phyloP scores from a whole-genome alignment of 2,888 invertebrate genomes.

The Drosophila vallismaia region DNA sequence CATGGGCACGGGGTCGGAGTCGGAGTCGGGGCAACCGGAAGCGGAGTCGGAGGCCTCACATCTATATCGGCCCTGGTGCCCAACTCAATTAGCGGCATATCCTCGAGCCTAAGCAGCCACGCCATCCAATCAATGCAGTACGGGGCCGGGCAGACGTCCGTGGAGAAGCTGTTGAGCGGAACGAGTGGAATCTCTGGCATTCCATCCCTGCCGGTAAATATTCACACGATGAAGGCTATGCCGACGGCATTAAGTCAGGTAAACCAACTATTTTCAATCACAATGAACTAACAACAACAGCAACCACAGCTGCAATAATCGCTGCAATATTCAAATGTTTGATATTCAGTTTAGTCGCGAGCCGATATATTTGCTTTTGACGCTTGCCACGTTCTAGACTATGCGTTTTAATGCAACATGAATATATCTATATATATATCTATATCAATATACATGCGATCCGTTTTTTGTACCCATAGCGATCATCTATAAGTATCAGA shows the following conservation, averaged over 20 bases:
- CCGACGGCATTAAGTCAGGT: constrained; percentile 84
- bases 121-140: constrained; percentile 84
- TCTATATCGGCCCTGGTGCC: constrained; percentile 81
- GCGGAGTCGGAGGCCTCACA: constrained; percentile 69
- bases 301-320: constrained; percentile 45
- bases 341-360: constrained; percentile 19
- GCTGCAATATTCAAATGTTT: constrained; percentile 37
- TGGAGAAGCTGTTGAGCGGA: constrained; percentile 85
- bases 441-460: constrained; percentile 7
- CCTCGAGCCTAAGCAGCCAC: constrained; percentile 89
- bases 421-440: constrained; percentile 1
- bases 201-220: constrained; percentile 84
- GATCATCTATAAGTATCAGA: constrained; percentile 29
- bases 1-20: constrained; percentile 46
- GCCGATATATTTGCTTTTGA: constrained; percentile 29
- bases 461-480: constrained; percentile 32
- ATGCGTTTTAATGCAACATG: constrained; percentile 9
- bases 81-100: constrained; percentile 84
- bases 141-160: constrained; percentile 81
- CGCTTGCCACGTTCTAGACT: constrained; percentile 24
- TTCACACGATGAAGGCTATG: constrained; percentile 84
- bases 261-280: constrained; percentile 81
- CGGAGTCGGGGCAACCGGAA: constrained; percentile 75
- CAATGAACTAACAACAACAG: constrained; percentile 68
- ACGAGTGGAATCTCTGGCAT: constrained; percentile 83